phyloP scores from a whole-genome alignment of 2,797 vertebrate genomes.

The Podarcis siculus region DNA sequence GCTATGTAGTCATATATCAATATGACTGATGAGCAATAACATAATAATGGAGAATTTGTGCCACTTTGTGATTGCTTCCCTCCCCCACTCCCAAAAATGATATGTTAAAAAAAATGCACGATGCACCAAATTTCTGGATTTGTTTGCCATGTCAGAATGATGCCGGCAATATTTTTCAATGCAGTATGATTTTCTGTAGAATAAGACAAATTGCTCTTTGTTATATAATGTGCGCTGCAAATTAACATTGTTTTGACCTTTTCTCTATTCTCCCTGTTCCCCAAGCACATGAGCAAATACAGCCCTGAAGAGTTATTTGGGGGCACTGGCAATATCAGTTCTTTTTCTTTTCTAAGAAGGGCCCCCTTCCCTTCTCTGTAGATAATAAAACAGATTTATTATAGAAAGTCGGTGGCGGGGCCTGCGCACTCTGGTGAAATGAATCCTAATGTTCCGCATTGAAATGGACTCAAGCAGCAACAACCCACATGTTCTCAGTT shows the following conservation, averaged over 20 bases:
- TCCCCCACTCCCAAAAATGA: background rate
- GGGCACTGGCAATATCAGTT: background rate
- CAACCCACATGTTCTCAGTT: slow-evolving; percentile 3
- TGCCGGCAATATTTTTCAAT: background rate
- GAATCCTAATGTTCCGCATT: slow-evolving; percentile 4
- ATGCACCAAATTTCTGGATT: background rate
- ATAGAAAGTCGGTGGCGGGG: background rate
- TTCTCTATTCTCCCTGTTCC: background rate
- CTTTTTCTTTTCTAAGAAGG: slow-evolving; percentile 6
- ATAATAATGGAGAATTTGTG: background rate
- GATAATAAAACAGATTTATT: background rate
- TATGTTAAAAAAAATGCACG: background rate
- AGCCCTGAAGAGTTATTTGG: background rate
- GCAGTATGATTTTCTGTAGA: slow-evolving; percentile 1
- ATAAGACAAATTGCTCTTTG: slow-evolving; percentile 13
- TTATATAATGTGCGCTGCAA: slow-evolving; percentile 34
- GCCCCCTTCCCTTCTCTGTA: background rate
- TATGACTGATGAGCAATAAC: background rate
- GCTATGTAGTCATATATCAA: background rate
- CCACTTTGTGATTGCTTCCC: background rate
- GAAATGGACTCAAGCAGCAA: slow-evolving; percentile 24
- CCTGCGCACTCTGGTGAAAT: background rate
- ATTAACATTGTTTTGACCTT: slow-evolving; percentile 5
- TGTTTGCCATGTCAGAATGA: background rate
- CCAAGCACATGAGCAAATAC: slow-evolving; percentile 27